Evolutionary conservation across 2,797 vertebrate genomes (phyloP), one percentile per base, ranked within the genome.

Genomic region (Neosilurus mollespiculum): DNA sequence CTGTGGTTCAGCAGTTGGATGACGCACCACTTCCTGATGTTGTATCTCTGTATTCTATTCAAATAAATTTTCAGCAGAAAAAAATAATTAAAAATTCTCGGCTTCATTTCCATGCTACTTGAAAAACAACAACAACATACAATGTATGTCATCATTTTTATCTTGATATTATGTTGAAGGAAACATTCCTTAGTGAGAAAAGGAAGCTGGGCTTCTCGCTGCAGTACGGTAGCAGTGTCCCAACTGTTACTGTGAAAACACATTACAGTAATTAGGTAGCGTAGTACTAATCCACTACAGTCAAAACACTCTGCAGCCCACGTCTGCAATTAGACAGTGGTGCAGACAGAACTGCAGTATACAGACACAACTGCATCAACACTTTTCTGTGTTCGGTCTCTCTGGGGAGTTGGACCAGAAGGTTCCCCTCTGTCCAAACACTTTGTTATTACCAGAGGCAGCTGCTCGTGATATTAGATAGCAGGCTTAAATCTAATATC

Each of bases 241-340:
- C 88, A 85, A 83, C 86, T 84, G 85, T 58, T 75, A 43, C 72
- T 73, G 43, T 83, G 61, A 84, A 88, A 89, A 86, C 67, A 22
- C 85, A 88, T 87, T 89, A 86, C 80, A 82, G 83, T 86, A 89
- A 88, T 87, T 86, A 89, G 77, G 67, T 72, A 79, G 84, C 56
- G 69, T 82, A 73, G 56, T 54, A n/a, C 34, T 86, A 87, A 89
- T 87, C 84, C 81, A 58, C 78, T 79, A 80, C 80, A 86, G 84
- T 83, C 86, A 87, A 87, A 84, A 85, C 81, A 84, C 75, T 81
- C 64, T 14, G 71, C 83, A 72, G 53, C 18, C 80, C 69, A 80
- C 61, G 80, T 61, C 80, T 49, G 83, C 81, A 86, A 85, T 86
- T 78, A 86, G 77, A 43, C 59, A 37, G 30, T 22, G 16, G 11